Percentiles rank a stretch among this genome's conserved stretches.
Conservation (phyloP, 1,140 invertebrate genomes). For the Drosophila gunungcola region DNA sequence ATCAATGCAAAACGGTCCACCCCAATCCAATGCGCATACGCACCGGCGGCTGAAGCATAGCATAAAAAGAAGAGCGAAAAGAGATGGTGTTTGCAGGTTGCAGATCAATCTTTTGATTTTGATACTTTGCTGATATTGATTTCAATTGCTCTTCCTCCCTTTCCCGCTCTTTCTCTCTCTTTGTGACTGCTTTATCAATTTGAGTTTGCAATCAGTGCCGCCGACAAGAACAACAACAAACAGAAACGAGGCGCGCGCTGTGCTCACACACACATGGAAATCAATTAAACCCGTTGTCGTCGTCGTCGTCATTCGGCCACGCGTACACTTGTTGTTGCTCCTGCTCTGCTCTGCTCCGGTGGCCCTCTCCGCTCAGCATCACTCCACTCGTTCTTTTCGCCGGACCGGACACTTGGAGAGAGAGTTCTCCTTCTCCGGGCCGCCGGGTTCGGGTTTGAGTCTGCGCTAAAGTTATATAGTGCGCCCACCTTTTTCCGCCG, state of each 20-base stretch:
- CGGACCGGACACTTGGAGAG: slow-evolving; percentile 21
- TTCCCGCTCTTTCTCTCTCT: not conserved
- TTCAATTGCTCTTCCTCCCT: slow-evolving; percentile 21
- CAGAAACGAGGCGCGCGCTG: slow-evolving; percentile 44
- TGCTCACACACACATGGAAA: slow-evolving; percentile 65
- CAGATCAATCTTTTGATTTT: slow-evolving; percentile 22
- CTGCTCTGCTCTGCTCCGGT: slow-evolving; percentile 10
- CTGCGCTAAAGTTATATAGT: slow-evolving; percentile 17
- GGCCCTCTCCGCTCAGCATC: slow-evolving; percentile 20
- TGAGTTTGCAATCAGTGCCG: slow-evolving; percentile 67
- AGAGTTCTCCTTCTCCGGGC: slow-evolving; percentile 9
- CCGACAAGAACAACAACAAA: slow-evolving; percentile 35
- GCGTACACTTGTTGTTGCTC: slow-evolving; percentile 73
- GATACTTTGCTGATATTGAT: slow-evolving; percentile 35
- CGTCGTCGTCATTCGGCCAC: slow-evolving; percentile 56
- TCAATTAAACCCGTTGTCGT: slow-evolving; percentile 81
- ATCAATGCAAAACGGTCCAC: slow-evolving; percentile 3
- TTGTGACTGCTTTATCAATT: slow-evolving; percentile 58
- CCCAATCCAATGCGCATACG: slow-evolving; percentile 38
- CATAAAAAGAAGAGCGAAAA: slow-evolving; percentile 10
- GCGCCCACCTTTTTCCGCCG: slow-evolving; percentile 38
- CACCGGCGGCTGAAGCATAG: slow-evolving; percentile 12
- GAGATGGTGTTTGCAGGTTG: slow-evolving; percentile 15
- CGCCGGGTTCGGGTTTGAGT: slow-evolving; percentile 4
- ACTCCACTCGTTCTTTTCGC: slow-evolving; percentile 27